Base-by-base conservation (phyloP, 2,888 invertebrate species). In the Druceiella hillmani region DNA sequence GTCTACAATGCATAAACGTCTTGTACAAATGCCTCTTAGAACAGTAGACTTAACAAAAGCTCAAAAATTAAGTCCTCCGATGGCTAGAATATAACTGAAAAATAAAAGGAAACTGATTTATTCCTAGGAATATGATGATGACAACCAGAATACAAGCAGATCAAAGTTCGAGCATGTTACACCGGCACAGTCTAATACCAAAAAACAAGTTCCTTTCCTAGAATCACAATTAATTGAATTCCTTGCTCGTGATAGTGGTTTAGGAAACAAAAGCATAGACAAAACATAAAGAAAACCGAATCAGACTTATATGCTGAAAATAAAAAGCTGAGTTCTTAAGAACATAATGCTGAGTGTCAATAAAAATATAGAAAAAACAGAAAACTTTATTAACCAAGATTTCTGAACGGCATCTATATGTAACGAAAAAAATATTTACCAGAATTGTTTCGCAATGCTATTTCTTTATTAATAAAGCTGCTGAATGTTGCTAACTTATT, bases 301-400 rank as follows among this genome's bases (percentile, higher is more conserved):
- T 12, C 11, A n/a, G 16, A 29, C 9, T 12, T 12, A 29, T 9
- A 29, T 4, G 16, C 4, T 14, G 29, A 29, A 16, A 29, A 29
- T 14, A 29, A 29, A n/a, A 29, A 29, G 16, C 29, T 29, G 29
- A 29, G 4, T 29, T 29, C 29, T 6, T 16, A 29, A 29, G 16
- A 29, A 29, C 29, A 16, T 15, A 29, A 29, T 29, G 29, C 29
- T 29, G 29, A n/a, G n/a, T n/a, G n/a, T n/a, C n/a, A n/a, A n/a
- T n/a, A n/a, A n/a, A n/a, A n/a, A n/a, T n/a, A n/a, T n/a, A n/a
- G n/a, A n/a, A n/a, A n/a, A n/a, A n/a, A n/a, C n/a, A n/a, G n/a
- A n/a, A n/a, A n/a, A n/a, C n/a, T n/a, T n/a, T n/a, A n/a, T n/a
- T n/a, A n/a, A n/a, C n/a, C n/a, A n/a, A n/a, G n/a, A n/a, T n/a